A percentile compares a stretch with the other conserved stretches of the same genome.
Evolutionary conservation across 2,888 invertebrate genomes (phyloP).

Genomic region (Notocelia uddmanniana): DNA sequence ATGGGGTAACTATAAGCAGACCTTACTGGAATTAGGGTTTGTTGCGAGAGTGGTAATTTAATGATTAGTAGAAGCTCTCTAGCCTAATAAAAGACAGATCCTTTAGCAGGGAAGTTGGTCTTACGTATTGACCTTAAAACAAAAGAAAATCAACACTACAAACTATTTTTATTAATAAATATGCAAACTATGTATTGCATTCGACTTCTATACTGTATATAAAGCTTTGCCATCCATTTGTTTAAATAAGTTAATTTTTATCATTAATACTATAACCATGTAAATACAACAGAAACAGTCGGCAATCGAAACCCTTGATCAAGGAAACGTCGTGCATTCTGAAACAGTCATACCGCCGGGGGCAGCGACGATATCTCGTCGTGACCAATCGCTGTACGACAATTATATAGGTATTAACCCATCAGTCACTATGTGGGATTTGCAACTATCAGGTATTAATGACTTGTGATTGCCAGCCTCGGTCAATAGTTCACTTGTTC

Average conservation of each 20-base stretch:
- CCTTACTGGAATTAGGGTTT: neutral
- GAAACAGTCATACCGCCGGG: conserved; percentile 35
- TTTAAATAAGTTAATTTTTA: no score
- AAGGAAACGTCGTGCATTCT: conserved; percentile 39
- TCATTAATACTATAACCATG: no score
- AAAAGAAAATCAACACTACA: no score
- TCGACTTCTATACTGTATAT: no score
- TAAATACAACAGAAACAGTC: neutral
- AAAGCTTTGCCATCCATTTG: no score
- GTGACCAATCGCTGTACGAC: conserved; percentile 75
- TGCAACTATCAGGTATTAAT: conserved; percentile 63
- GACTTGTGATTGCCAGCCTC: conserved; percentile 65
- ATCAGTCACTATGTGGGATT: conserved; percentile 72
- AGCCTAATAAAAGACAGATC: neutral
- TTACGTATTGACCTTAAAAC: no score
- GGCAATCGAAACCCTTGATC: conserved; percentile 28
- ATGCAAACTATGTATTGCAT: no score
- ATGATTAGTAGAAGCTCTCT: neutral
- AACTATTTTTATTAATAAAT: no score
- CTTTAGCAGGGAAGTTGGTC: neutral
- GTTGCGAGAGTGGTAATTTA: neutral
- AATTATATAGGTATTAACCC: conserved; percentile 77
- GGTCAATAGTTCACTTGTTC: conserved; percentile 69
- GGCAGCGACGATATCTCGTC: conserved; percentile 55
- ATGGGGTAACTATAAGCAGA: neutral